A percentile compares a stretch with the other conserved stretches of the same genome.
Evolutionary conservation across 1,140 invertebrate genomes (phyloP).

Genomic region (Spodoptera frugiperda): DNA sequence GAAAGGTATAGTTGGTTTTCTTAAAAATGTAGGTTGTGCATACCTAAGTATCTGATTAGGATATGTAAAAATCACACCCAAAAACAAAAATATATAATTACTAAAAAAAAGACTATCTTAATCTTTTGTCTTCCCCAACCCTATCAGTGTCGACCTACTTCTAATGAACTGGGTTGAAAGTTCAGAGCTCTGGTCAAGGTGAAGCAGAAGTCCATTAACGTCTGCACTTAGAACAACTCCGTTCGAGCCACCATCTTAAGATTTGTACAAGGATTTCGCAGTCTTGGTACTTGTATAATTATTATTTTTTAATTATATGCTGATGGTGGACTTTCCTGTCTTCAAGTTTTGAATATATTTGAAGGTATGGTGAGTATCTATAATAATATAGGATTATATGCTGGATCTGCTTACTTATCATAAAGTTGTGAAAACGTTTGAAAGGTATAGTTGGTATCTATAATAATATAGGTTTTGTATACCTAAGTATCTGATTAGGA

Average conservation of each 20-base stretch:
- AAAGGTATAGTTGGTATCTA: too few relatives aligned
- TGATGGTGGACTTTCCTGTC: neutral
- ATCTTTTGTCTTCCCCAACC: slow-evolving; percentile 38
- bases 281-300: slow-evolving; percentile 68
- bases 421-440: neutral
- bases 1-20: too few relatives aligned
- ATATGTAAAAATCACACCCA: too few relatives aligned
- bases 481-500: too few relatives aligned
- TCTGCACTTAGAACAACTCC: slow-evolving; percentile 80
- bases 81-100: too few relatives aligned
- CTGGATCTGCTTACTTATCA: too few relatives aligned
- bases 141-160: slow-evolving; percentile 50
- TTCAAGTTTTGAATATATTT: neutral
- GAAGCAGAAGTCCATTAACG: slow-evolving; percentile 79
- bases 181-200: slow-evolving; percentile 81
- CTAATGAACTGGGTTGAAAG: slow-evolving; percentile 76
- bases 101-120: neutral
- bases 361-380: too few relatives aligned
- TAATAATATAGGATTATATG: too few relatives aligned
- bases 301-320: slow-evolving; percentile 26
- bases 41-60: too few relatives aligned
- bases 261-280: slow-evolving; percentile 54
- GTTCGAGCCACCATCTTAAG: slow-evolving; percentile 73
- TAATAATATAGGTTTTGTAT: too few relatives aligned
- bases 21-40: too few relatives aligned